A percentile compares a stretch with the other conserved stretches of the same genome.
These are phyloP conservation scores for Numenius arquata DNA, from an alignment of 2,113 vertebrate species.

Conservation along the genomic window DNA sequence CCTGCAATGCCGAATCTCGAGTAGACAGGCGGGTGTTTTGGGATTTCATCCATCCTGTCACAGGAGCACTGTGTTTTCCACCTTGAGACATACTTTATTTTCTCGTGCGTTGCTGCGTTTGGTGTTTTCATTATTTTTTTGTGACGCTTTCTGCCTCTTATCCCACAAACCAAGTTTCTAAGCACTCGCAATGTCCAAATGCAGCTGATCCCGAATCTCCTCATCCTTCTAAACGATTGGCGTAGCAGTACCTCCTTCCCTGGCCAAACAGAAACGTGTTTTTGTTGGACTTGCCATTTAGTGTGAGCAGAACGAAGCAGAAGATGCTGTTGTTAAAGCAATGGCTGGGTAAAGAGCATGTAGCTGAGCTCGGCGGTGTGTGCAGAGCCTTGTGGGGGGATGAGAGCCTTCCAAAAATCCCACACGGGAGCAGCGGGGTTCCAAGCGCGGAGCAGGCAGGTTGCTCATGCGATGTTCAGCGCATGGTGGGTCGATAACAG, in stretches of 20 bases:
- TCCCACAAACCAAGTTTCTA: not conserved
- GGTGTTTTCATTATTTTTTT: not conserved
- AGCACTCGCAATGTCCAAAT: not conserved
- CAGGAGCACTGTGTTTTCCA: not conserved
- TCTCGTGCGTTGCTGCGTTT: rapidly evolving
- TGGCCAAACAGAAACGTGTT: rapidly evolving
- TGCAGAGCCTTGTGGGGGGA: not conserved
- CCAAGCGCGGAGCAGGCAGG: not conserved
- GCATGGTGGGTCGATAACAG: not conserved
- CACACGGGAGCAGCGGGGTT: not conserved
- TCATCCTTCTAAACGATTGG: not conserved
- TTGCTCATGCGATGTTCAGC: not conserved
- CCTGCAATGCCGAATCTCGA: rapidly evolving
- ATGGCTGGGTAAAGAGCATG: not conserved
- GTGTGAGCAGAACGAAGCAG: not conserved
- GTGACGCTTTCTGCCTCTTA: rapidly evolving
- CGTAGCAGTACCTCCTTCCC: not conserved
- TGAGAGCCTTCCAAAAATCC: not conserved
- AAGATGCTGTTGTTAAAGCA: not conserved
- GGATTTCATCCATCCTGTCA: rapidly evolving
- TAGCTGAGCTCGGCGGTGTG: not conserved
- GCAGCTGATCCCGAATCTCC: not conserved
- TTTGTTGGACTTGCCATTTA: not conserved
- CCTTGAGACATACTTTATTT: not conserved
- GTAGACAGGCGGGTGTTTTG: rapidly evolving